Evolutionary conservation across 2,888 invertebrate species (phyloP), one percentile per base, ranked within the genome.

Genomic region (Agrypnus murinus): DNA sequence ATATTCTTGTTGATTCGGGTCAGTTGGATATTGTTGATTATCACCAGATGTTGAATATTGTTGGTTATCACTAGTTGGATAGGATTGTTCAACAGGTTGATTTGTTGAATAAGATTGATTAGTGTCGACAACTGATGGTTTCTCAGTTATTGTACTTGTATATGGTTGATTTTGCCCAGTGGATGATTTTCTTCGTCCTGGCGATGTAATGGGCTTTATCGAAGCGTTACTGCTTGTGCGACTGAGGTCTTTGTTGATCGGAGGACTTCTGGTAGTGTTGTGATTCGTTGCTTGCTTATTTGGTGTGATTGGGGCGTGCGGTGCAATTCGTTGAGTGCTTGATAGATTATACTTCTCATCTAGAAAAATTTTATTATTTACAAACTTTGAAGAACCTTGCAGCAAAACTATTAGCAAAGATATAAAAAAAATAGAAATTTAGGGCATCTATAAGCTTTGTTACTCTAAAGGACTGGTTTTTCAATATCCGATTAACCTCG

Each of bases 301-400:
- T 36, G 65, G 65, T 45, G 60, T 15, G 40, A 8, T 17, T 8
- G 48, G 71, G 46, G 57, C 34, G 68, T 74, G 73, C 71, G 78
- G 79, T 80, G 79, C 72, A 76, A 77, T 64, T 81, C 78, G 77
- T 79, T 79, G 77, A 80, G 74, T 77, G 77, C 77, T 78, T 75
- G 75, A 72, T 76, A 78, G 55, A 79, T 76, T 74, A 79, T 77
- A 75, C 71, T 78, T 78, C 73, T 81, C 82, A 80, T 81, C 82
- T 82, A 69, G 14, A 73, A 67, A 1, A 25, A 25, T 25, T 25
- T 25, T 2, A 25, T 25, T 2, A 5, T 25, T 25, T 25, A 25
- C 25, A 25, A 25, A 25, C 5, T 25, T n/a, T n/a, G n/a, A n/a
- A n/a, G n/a, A n/a, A n/a, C n/a, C n/a, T n/a, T n/a, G n/a, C n/a